phyloP scores from a whole-genome alignment of 2,797 vertebrate genomes.

The Champsocephalus gunnari region DNA sequence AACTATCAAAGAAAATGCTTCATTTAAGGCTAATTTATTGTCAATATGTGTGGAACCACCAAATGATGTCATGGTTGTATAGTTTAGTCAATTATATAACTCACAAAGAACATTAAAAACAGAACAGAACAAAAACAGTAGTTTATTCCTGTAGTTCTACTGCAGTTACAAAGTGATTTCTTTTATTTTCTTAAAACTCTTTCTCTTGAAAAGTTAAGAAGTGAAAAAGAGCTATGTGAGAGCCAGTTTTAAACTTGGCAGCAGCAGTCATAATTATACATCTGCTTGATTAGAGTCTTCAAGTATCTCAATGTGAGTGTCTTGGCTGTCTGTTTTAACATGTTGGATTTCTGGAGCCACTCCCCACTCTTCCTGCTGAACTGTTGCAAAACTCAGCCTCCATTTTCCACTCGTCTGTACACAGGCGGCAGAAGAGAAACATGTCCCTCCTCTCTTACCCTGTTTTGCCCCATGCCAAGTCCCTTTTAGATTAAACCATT shows the following conservation, averaged over 20 bases:
- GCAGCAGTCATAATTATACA: not conserved
- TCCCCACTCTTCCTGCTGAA: conserved; percentile 11
- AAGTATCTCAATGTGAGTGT: not conserved
- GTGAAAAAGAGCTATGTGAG: not conserved
- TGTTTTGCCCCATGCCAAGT: conserved; percentile 47
- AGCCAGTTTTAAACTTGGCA: not conserved
- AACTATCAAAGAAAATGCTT: too few relatives aligned
- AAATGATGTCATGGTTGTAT: too few relatives aligned
- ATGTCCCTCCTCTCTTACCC: conserved; percentile 37
- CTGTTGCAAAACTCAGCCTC: conserved; percentile 50
- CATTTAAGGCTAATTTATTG: too few relatives aligned
- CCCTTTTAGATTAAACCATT: conserved; percentile 29
- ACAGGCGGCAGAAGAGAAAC: conserved; percentile 44
- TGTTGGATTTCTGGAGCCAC: not conserved
- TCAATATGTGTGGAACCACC: too few relatives aligned
- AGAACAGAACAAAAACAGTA: too few relatives aligned
- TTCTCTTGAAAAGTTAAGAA: not conserved
- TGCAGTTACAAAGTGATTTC: not conserved
- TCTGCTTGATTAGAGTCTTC: not conserved
- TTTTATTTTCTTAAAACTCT: not conserved
- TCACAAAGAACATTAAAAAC: too few relatives aligned
- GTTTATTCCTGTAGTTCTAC: too few relatives aligned
- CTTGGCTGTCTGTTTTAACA: not conserved
- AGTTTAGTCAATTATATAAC: too few relatives aligned
- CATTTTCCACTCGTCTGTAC: conserved; percentile 60